Evolutionary conservation across 2,888 invertebrate genomes (phyloP), one percentile per base, ranked within the genome.

Genomic region (Andrena trimmerana): DNA sequence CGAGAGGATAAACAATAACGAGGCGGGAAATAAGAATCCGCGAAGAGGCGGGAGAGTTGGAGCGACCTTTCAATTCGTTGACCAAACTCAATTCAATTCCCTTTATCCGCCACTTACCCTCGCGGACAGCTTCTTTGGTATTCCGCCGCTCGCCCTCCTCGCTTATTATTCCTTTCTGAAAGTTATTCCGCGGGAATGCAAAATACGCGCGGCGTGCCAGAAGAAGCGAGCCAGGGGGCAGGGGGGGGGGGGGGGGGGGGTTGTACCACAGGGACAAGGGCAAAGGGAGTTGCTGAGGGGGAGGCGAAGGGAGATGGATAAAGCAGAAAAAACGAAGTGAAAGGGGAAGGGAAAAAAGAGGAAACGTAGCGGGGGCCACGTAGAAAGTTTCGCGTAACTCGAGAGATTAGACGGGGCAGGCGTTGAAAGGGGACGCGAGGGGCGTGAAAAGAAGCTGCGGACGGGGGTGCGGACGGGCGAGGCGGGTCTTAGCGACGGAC

Each of bases 331-430:
- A 65, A 65, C 31, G 73, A 68, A 10, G 52, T 6, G 48, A 27
- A 24, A 13, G 10, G 31, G 1, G 7, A 29, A 63, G 63, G 54
- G 16, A 27, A 29, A 31, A 66, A 48, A 69, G 66, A 36, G 81
- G 76, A 83, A 82, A 81, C 68, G 75, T 71, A 59, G 68, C 68
- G 33, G 57, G 24, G 67, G 76, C 77, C 78, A 77, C 71, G 73
- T 82, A 81, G 88, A 90, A 87, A 85, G 84, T 85, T 89, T 85
- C 69, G 81, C 81, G 85, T 70, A 90, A 91, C 89, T 91, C 88
- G 83, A 84, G 87, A 91, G 91, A 91, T 91, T 91, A 91, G 91
- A 79, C 77, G 29, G 33, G 77, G 78, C 72, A 57, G 57, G 69
- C 76, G 52, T 54, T 75, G 72, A 80, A 74, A 36, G 72, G 24